Conservation (phyloP, 1,140 invertebrate species). For the Coptotermes formosanus region DNA sequence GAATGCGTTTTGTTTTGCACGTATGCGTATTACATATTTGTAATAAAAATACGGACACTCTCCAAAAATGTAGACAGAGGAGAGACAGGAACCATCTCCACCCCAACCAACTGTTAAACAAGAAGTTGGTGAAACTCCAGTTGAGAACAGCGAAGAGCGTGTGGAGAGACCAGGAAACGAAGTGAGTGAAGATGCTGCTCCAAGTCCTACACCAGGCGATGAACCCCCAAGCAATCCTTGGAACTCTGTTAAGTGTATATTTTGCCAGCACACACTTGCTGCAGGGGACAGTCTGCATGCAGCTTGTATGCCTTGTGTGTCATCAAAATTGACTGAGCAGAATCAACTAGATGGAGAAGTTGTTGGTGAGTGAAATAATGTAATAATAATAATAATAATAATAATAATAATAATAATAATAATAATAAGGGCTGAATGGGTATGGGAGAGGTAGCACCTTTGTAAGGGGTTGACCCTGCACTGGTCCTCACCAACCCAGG, state of each 20-base stretch:
- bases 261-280: constrained; percentile 62
- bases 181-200: constrained; percentile 24
- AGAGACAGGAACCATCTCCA: not conserved
- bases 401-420: no score
- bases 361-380: constrained; percentile 37
- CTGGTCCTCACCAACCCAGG: no score
- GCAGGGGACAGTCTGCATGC: constrained; percentile 70
- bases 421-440: no score
- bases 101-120: constrained; percentile 12
- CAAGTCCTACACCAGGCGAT: constrained; percentile 31
- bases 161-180: not conserved
- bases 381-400: no score
- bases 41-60: not conserved
- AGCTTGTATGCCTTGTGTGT: constrained; percentile 73
- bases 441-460: no score
- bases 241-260: constrained; percentile 58
- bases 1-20: not conserved
- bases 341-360: constrained; percentile 51
- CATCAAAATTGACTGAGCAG: constrained; percentile 63
- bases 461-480: no score
- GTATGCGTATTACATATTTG: not conserved
- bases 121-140: constrained; percentile 25
- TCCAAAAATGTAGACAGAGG: not conserved
- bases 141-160: not conserved
- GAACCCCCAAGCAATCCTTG: constrained; percentile 36